Base-by-base conservation (phyloP, 1,140 invertebrate species). In the Eulimnadia texana region DNA sequence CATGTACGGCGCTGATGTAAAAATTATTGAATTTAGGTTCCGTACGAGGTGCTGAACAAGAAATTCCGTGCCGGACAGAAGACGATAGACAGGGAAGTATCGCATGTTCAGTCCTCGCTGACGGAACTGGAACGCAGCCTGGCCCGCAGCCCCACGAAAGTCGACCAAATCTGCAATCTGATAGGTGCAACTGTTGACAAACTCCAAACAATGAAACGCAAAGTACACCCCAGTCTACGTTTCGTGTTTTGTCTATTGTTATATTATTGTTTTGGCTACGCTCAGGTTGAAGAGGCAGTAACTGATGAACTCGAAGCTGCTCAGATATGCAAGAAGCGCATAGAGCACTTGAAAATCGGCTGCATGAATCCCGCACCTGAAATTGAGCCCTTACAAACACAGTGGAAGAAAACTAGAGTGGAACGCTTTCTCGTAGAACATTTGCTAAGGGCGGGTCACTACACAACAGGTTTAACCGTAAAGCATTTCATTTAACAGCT, bases 21-120 rank as follows among this genome's bases (percentile, higher is more conserved):
- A n/a, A n/a, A n/a, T n/a, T n/a, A n/a, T n/a, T 42, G 28, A 61
- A 70, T 74, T 28, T 64, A 95, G 90, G 91, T 98, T 62, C 95
- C 96, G 47, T 99, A 99, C 73, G 96, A 99, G 76, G 80, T 98
- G 6, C 78, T 99, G 29, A 99, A 99, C 73, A 98, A 98, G 74
- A 93, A 92, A 69, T 99, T 98, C 73, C 83, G 96, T 47, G 82
- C 86, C 53, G 89, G 93, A 3, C 95, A 98, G 72, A 95, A 97
- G 68, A 84, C 85, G 10, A 76, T 98, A 55, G 94, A 98, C 70
- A 78, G 93, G 59, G 94, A 98, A 74, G 88, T 92, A 0, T 85
- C 91, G 1, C 88, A 93, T 71, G 84, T 96, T 13, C 84, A 86
- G 66, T 80, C 80, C 64, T 80, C 84, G 13, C 83, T 85, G 0